Evolutionary conservation across 2,113 vertebrate genomes (phyloP), one percentile per base, ranked within the genome.

Genomic region (Ochotona curzoniae): DNA sequence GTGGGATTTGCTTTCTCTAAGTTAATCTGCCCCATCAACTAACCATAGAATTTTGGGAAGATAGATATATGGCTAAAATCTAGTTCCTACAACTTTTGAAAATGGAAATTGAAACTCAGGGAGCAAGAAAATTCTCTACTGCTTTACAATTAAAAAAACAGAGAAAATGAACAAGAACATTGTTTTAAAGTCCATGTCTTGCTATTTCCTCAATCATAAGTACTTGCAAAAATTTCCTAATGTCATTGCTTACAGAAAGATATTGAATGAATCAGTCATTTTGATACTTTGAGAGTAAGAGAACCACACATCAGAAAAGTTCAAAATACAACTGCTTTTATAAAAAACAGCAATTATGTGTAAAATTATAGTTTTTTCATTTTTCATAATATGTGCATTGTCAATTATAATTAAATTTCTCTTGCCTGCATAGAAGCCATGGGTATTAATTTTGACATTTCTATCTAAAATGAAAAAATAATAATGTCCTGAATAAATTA

Each of bases 401-500:
- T n/a, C 60, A 91, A 67, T 63, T 93, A 35, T 91, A 75, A 80
- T 76, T 57, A 54, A 15, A 73, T 74, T 49, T 64, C 23, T 63
- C 23, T 89, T 78, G 67, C 17, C 21, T 70, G 23, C 18, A 28
- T 63, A 63, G 60, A 70, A 78, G 7, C 25, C 25, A 83, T 74
- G 10, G 21, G 6, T 49, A 71, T 47, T 88, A 76, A 64, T 63
- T 63, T 23, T 93, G 60, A 64, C 1, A 26, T n/a, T 76, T 23
- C 23, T 49, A 21, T 66, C 14, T 79, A 44, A 84, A 70, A 73
- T 71, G 61, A 81, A 71, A 63, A n/a, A 73, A 83, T 83, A 78
- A 49, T 8, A 87, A 26, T 73, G 51, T 44, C n/a, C 13, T 67
- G 87, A 66, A n/a, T n/a, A n/a, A n/a, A n/a, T n/a, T n/a, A n/a